A percentile compares a stretch with the other conserved stretches of the same genome.
These are phyloP conservation scores for Rhinella marina DNA, from an alignment of 2,797 vertebrate genomes.

Conservation along the genomic window DNA sequence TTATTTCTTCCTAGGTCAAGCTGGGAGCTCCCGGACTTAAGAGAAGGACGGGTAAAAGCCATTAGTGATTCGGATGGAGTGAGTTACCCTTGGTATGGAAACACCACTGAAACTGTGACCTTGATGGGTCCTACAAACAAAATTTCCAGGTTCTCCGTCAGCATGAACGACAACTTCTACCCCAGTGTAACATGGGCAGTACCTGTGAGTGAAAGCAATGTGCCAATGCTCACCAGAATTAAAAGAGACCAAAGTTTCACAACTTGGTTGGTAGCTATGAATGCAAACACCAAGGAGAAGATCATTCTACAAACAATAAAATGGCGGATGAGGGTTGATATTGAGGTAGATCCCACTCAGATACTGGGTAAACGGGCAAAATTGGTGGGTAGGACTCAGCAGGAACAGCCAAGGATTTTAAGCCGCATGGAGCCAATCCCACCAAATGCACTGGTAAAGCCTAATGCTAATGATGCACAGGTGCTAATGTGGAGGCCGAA, in stretches of 20 bases:
- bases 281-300: conserved; percentile 89
- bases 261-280: conserved; percentile 97
- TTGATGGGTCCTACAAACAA: conserved; percentile 92
- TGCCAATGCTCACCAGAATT: conserved; percentile 92
- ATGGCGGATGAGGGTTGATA: conserved; percentile 97
- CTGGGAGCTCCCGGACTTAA: conserved; percentile 96
- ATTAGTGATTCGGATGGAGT: conserved; percentile 97
- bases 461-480: conserved; percentile 97
- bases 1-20: conserved; percentile 84
- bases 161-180: conserved; percentile 99
- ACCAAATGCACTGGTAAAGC: conserved; percentile 90
- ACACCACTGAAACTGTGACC: conserved; percentile 96
- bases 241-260: conserved; percentile 98
- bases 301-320: conserved; percentile 97
- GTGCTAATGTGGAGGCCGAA: conserved; percentile 98
- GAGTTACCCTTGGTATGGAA: conserved; percentile 98
- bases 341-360: conserved; percentile 89
- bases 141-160: conserved; percentile 92
- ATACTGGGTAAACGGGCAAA: conserved; percentile 89
- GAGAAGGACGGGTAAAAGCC: conserved; percentile 92
- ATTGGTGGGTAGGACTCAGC: conserved; percentile 89
- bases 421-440: conserved; percentile 95
- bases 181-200: conserved; percentile 98
- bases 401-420: conserved; percentile 94
- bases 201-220: conserved; percentile 94